Percentiles rank a stretch among this genome's conserved stretches.
phyloP scores from a whole-genome alignment of 2,888 invertebrate species.

The Nemapogon koenigi region DNA sequence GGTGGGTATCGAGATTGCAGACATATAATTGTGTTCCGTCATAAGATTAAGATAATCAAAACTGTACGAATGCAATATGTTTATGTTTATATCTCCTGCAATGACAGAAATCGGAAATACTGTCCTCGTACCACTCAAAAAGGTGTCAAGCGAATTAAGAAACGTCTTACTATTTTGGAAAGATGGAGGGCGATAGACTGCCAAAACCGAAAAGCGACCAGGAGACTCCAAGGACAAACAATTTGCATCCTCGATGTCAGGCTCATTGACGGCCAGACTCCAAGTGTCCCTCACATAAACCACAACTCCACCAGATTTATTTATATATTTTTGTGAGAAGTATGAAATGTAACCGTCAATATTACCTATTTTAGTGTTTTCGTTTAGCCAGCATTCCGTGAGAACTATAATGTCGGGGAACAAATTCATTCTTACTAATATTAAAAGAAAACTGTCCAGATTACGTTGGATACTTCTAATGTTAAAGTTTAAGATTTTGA shows the following conservation, averaged over 20 bases:
- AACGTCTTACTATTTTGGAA: too few species aligned
- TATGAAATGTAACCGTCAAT: conserved; percentile 9
- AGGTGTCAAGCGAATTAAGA: conserved; percentile 1
- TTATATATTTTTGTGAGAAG: conserved; percentile 10
- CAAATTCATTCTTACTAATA: background rate
- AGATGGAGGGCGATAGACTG: too few species aligned
- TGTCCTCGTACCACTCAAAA: too few species aligned
- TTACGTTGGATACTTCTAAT: conserved; percentile 8
- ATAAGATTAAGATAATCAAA: too few species aligned
- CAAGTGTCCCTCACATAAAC: conserved; percentile 11
- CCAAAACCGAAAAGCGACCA: background rate
- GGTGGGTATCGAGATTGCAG: conserved; percentile 13
- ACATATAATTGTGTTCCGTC: conserved; percentile 9
- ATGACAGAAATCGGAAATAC: too few species aligned
- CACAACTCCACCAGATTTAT: conserved; percentile 16
- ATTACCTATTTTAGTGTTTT: conserved; percentile 9
- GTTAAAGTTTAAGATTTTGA: conserved; percentile 12
- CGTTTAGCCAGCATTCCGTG: conserved; percentile 9
- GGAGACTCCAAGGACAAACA: conserved; percentile 10
- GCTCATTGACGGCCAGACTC: conserved; percentile 12
- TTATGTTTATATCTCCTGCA: too few species aligned
- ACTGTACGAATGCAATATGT: too few species aligned
- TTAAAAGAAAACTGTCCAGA: conserved; percentile 5
- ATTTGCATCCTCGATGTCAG: conserved; percentile 11
- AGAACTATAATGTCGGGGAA: conserved; percentile 4